Evolutionary conservation across 2,888 invertebrate species (phyloP).

Genomic region (Ceramica pisi): DNA sequence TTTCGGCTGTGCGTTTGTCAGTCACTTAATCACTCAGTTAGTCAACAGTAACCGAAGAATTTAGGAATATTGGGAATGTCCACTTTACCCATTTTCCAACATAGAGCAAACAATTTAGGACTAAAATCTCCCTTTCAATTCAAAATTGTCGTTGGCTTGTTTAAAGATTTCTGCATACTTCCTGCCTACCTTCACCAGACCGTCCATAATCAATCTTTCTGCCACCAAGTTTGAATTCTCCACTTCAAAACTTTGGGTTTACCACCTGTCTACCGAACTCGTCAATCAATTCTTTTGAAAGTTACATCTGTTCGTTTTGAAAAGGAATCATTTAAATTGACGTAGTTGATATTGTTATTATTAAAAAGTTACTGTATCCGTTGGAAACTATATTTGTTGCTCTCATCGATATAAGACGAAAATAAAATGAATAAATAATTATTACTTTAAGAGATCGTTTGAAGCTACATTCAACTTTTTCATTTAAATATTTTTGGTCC

Average conservation of each 20-base stretch:
- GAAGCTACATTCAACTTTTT: no score
- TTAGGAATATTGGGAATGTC: no score
- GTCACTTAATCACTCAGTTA: no score
- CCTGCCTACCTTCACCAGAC: background rate
- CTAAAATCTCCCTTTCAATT: background rate
- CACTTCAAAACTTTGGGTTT: slow-evolving; percentile 44
- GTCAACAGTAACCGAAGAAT: no score
- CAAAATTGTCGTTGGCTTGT: no score
- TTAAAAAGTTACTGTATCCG: no score
- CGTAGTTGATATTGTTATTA: background rate
- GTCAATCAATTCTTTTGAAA: slow-evolving; percentile 24
- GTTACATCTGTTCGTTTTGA: slow-evolving; percentile 5
- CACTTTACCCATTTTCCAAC: background rate
- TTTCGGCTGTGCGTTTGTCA: no score
- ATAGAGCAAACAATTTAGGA: background rate
- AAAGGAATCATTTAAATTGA: background rate
- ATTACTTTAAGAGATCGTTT: no score
- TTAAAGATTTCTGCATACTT: background rate
- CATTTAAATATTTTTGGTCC: no score
- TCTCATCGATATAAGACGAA: no score
- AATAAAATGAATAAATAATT: no score
- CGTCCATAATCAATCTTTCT: slow-evolving; percentile 30
- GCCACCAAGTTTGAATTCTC: slow-evolving; percentile 28
- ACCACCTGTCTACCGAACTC: slow-evolving; percentile 40
- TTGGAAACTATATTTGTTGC: no score